Evolutionary conservation across 2,888 invertebrate genomes (phyloP), one percentile per base, ranked within the genome.

Genomic region (Tiliacea citrago): DNA sequence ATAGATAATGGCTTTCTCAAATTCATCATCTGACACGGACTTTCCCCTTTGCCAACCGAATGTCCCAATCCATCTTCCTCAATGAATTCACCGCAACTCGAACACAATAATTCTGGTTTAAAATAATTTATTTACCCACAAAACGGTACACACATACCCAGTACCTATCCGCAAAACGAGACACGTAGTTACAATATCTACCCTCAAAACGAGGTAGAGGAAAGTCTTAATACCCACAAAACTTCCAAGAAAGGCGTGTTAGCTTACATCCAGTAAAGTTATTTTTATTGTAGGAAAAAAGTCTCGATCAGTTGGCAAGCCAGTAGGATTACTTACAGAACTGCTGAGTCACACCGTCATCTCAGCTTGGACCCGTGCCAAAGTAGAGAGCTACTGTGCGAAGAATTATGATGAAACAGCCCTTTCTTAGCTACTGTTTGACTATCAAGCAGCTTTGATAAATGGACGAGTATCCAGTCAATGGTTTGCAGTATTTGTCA

Each of bases 341-440:
- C 66, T 81, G 88, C 88, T 81, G 87, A 78, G 68, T 88, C 87
- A 83, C 68, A 39, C 53, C 74, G 83, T 83, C 84, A 88, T 85
- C 87, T 87, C 75, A 66, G 63, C 53, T 82, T 87, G 88, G 88
- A 82, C 42, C 53, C 49, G 58, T 42, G 88, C 88, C 88, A 88
- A 88, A 87, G 84, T 86, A 81, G 81, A 79, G 80, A 84, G 84
- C 84, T 75, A 79, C 74, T 83, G 80, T 77, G 77, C 62, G 75
- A 65, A 60, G 77, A 86, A 87, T 88, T 86, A 83, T 86, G 86
- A 86, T 86, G 86, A 88, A 80, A 61, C 72, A 86, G 84, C 86
- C 68, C 83, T 72, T 68, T 81, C 69, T 84, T 81, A 66, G 77
- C 73, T 72, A 75, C 82, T 74, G 85, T 72, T 67, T 70, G 75